Evolutionary conservation across 1,140 invertebrate genomes (phyloP), one percentile per base, ranked within the genome.

Genomic region (Riptortus pedestris): DNA sequence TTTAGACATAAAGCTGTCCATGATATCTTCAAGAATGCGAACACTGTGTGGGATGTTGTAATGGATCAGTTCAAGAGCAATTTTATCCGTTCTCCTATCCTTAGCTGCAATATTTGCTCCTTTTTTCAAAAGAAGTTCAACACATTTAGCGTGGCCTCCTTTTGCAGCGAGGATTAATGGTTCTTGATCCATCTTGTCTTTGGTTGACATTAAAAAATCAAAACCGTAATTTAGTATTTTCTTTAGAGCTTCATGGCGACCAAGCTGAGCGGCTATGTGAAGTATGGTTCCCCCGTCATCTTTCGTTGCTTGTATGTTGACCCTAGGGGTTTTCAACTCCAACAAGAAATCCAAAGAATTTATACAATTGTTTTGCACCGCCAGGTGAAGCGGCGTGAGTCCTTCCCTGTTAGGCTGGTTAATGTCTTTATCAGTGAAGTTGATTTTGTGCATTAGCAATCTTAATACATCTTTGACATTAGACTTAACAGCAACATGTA

Each of bases 1-100:
- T n/a, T n/a, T n/a, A n/a, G n/a, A n/a, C 1, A 55, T 55, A 12
- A 55, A 55, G 51, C 24, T 55, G 51, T 55, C 51, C 51, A 55
- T 55, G 22, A 55, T 18, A 12, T 55, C 9, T 2, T 55, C 51
- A 14, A 55, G 22, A 2, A 55, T 22, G 14, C 24, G 51, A 2
- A 26, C 22, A 24, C 20, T 12, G 22, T 55, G 18, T 2, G 20
- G 51, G 1, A 55, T 18, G 18, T 27, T 55, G 51, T 55, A 55
- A 24, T 24, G 24, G 51, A 55, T 55, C 2, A 55, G 22, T 1
- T 55, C 51, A 2, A 55, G 22, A 26, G 51, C 51, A 3, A 24
- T 55, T 9, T 2, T 5, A 1, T 24, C 3, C 22, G 18, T 14
- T 5, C 5, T 7, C 5, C 14, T 38, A 12, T 55, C 51, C 51